phyloP scores from a whole-genome alignment of 2,888 invertebrate species.

The Diarsia rubi region DNA sequence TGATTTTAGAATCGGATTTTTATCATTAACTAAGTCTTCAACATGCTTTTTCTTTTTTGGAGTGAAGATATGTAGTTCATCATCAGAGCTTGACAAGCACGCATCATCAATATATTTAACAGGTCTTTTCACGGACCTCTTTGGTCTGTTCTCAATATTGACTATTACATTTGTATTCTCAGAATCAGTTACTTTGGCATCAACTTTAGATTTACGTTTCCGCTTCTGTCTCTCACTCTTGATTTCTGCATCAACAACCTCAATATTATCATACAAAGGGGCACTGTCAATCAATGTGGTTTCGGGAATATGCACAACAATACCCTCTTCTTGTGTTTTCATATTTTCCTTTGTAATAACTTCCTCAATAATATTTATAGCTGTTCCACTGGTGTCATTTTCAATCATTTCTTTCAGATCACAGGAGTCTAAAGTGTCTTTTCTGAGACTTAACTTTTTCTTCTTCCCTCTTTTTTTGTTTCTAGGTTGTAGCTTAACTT shows the following conservation, averaged over 20 bases:
- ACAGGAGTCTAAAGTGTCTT: constrained; percentile 43
- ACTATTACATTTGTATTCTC: constrained; percentile 24
- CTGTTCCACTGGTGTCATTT: constrained; percentile 24
- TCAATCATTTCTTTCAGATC: constrained; percentile 48
- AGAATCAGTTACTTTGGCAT: constrained; percentile 18
- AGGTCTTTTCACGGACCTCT: constrained; percentile 82
- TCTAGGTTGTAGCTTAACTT: constrained; percentile 81
- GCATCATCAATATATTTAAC: constrained; percentile 82
- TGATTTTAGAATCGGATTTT: constrained; percentile 15
- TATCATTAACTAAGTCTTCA: constrained; percentile 25
- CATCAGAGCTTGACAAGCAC: constrained; percentile 82
- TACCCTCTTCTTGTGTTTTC: constrained; percentile 1
- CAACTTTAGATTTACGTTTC: constrained; percentile 48
- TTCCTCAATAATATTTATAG: constrained; percentile 32
- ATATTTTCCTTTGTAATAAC: constrained; percentile 3
- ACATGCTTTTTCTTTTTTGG: constrained; percentile 81
- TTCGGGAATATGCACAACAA: constrained; percentile 4
- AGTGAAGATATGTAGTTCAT: constrained; percentile 85
- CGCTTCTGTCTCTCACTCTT: constrained; percentile 58
- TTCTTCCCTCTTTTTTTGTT: constrained; percentile 77
- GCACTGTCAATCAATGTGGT: neutral
- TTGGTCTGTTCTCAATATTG: constrained; percentile 76
- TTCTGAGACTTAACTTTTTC: constrained; percentile 73
- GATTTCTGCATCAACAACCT: constrained; percentile 12
- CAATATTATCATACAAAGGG: constrained; percentile 2